Base-by-base conservation (phyloP, 2,888 invertebrate genomes). In the Pherbina coryleti region DNA sequence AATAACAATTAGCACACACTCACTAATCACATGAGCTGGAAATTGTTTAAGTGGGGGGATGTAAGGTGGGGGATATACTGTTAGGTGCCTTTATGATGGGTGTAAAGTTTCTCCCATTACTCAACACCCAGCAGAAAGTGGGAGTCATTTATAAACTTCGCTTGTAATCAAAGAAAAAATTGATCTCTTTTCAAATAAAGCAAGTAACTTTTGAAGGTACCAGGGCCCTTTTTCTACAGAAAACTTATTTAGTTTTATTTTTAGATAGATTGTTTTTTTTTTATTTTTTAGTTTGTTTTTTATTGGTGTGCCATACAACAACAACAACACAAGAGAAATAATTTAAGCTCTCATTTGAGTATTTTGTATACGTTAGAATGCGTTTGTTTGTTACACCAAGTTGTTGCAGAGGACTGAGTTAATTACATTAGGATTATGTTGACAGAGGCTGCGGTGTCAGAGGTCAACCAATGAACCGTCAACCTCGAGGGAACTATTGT, bases 371-470 rank as follows among this genome's bases (percentile, higher is more conserved):
- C 14, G 44, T 11, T 14, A 14, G 44, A 67, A 19, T 19, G 66
- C n/a, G 34, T 19, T 0, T n/a, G 66, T n/a, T 28, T n/a, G 19
- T 19, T 37, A 19, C 66, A 44, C 44, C 44, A 11, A 11, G 11
- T 44, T 44, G 44, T 14, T 11, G 2, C 44, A 7, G 11, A 44
- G 37, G n/a, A 19, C n/a, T 37, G 25, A 67, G 44, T 9, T 71
- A 71, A 71, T 71, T 71, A 51, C 71, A 71, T 71, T 71, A 71
- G 55, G 71, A 71, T 71, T 55, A 71, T 71, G 71, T 71, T 55
- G 55, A 71, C 55, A 55, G 34, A 71, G 25, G 31, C 34, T 71
- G 55, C 31, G 19, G 55, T 55, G 55, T 71, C 34, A 53, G 31
- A 53, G 25, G 51, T 19, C 28, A 19, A n/a, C 28, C 70, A 70